Conservation (phyloP, 2,888 invertebrate species). For the Sarcophaga variegata region DNA sequence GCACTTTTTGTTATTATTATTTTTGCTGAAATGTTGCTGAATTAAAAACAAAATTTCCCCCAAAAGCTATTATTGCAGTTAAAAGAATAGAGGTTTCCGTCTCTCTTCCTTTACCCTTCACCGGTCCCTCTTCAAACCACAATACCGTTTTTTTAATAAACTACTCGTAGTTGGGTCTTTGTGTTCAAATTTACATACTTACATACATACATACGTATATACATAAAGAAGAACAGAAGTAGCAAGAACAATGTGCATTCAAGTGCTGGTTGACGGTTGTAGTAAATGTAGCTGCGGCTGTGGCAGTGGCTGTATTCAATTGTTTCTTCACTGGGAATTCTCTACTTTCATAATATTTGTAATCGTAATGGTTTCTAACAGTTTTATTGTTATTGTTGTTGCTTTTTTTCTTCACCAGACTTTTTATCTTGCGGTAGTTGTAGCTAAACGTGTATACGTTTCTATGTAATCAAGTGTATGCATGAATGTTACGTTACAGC, state of each 20-base stretch:
- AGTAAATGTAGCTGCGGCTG: not conserved
- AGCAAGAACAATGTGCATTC: not conserved
- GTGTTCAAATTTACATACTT: not conserved
- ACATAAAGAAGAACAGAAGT: not conserved
- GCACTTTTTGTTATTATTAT: conserved; percentile 37
- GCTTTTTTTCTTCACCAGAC: conserved; percentile 2
- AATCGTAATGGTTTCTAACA: conserved; percentile 52
- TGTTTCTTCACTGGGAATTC: conserved; percentile 47
- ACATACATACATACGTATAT: not conserved
- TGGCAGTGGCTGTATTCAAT: conserved; percentile 34
- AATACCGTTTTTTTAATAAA: conserved; percentile 34
- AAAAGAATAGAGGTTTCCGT: not conserved
- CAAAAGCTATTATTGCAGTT: conserved; percentile 24
- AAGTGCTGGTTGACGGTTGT: not conserved
- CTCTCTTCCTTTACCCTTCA: not conserved
- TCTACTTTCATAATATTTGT: conserved; percentile 52
- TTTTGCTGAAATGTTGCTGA: conserved; percentile 29
- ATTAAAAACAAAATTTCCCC: conserved; percentile 16
- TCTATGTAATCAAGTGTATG: not conserved
- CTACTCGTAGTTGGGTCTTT: conserved; percentile 13
- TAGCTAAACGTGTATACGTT: not conserved
- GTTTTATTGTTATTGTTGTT: conserved; percentile 3
- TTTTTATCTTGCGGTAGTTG: conserved; percentile 33
- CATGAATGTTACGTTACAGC: not conserved
- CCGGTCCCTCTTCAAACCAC: no score